phyloP scores from a whole-genome alignment of 35 echinoderm and acorn worm genomes.

The Eucidaris tribuloides region DNA sequence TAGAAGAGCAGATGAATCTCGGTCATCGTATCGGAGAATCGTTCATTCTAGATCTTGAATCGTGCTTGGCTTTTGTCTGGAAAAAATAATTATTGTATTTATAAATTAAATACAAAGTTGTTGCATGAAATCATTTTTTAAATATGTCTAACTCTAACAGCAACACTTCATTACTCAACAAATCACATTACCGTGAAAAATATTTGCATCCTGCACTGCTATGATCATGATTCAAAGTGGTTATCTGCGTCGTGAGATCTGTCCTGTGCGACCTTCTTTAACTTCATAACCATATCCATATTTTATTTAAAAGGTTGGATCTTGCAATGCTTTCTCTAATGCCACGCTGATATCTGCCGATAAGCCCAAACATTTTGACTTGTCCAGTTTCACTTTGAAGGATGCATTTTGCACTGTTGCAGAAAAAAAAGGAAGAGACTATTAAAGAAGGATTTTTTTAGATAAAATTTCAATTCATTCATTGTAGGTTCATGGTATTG shows the following conservation, averaged over 20 bases:
- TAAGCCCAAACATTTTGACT: neutral
- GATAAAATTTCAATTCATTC: too few species aligned
- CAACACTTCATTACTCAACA: neutral
- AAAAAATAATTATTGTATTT: neutral
- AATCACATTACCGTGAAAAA: neutral
- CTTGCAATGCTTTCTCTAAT: neutral
- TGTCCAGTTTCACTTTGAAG: neutral
- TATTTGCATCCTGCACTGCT: neutral
- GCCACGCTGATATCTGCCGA: neutral
- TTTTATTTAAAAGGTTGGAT: neutral
- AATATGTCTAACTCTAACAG: neutral
- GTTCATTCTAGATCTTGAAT: neutral
- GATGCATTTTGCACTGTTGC: neutral
- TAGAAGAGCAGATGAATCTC: conserved; percentile 39
- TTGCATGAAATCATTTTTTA: neutral
- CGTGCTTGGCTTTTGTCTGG: neutral
- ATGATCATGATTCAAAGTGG: neutral
- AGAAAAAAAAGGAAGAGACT: neutral
- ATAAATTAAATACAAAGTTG: neutral
- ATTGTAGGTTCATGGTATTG: too few species aligned
- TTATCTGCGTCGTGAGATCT: neutral
- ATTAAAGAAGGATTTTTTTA: too few species aligned
- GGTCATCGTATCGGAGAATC: neutral
- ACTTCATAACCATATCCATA: neutral
- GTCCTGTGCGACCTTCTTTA: neutral